Evolutionary conservation across 2,797 vertebrate species (phyloP).

Genomic region (Myiotriccus ornatus): DNA sequence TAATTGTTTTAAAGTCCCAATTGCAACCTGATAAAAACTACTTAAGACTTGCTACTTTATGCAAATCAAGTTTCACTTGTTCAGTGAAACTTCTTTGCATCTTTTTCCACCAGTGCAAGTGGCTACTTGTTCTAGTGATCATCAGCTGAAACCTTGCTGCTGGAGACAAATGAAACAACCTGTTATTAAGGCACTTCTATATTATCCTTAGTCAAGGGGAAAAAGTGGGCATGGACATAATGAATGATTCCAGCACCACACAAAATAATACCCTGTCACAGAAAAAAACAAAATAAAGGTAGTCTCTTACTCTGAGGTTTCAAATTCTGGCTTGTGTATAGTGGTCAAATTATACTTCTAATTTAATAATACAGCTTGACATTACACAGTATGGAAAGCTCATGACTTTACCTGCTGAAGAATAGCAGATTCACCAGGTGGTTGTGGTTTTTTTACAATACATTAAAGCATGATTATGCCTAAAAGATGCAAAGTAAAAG

Average conservation of each 20-base stretch:
- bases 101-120: not conserved
- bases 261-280: not conserved
- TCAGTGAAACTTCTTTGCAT: not conserved
- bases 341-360: not conserved
- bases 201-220: not conserved
- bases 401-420: not conserved
- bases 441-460: not conserved
- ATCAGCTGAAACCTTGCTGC: not conserved
- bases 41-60: not conserved
- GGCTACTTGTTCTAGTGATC: not conserved
- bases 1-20: not conserved
- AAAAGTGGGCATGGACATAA: not conserved
- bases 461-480: not conserved
- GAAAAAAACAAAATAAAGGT: not conserved
- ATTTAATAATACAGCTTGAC: not conserved
- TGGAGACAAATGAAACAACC: not conserved
- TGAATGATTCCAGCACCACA: not conserved
- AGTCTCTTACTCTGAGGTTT: not conserved
- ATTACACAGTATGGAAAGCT: not conserved
- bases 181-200: not conserved
- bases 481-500: constrained; percentile 27
- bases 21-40: not conserved
- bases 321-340: not conserved
- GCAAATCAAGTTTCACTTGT: not conserved
- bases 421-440: not conserved